A percentile compares a stretch with the other conserved stretches of the same genome.
phyloP scores from a whole-genome alignment of 2,113 vertebrate species.

The Andinoacara biseriatus region DNA sequence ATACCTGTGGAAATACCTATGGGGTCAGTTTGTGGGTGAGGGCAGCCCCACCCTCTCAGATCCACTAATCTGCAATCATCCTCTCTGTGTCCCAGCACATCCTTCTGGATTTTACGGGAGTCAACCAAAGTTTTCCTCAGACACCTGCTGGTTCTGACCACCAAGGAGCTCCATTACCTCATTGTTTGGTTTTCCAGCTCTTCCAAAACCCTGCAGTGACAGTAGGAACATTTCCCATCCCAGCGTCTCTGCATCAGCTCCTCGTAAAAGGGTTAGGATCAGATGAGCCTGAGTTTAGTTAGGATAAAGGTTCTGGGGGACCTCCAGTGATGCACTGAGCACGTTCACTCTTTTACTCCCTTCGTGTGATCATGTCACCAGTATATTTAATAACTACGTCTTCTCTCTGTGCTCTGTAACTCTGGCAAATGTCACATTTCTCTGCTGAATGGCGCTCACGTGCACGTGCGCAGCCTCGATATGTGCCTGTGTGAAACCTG shows the following conservation, averaged over 20 bases:
- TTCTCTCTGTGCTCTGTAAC: not conserved
- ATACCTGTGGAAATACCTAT: not conserved
- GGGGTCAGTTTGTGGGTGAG: not conserved
- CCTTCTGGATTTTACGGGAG: fast-evolving
- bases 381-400: not conserved
- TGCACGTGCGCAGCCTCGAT: too few species aligned
- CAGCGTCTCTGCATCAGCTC: not conserved
- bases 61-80: not conserved
- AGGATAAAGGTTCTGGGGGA: not conserved
- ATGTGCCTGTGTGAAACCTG: not conserved
- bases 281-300: not conserved
- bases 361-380: not conserved
- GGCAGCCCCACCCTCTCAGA: not conserved
- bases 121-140: not conserved
- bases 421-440: not conserved
- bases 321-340: not conserved
- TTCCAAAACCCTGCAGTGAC: not conserved
- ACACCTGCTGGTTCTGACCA: not conserved
- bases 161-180: not conserved
- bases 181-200: not conserved
- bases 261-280: not conserved
- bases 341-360: not conserved
- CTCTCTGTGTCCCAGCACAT: not conserved
- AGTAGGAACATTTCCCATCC: not conserved
- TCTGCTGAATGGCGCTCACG: not conserved